Base-by-base conservation (phyloP, 2,797 vertebrate genomes). In the Rhinogobio ventralis region DNA sequence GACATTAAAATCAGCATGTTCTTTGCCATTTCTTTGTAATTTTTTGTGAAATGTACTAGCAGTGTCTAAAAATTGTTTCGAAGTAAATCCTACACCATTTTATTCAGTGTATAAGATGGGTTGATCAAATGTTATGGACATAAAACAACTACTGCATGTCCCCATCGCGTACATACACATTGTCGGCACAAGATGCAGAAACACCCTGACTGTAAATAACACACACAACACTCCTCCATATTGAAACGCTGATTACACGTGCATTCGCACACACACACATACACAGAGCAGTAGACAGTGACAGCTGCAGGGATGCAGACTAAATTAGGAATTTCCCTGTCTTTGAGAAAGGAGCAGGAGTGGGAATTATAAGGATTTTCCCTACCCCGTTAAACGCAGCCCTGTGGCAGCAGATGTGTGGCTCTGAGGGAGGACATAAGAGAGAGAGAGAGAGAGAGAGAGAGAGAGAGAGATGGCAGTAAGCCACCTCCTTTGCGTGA, bases 401-500 rank as follows among this genome's bases (percentile, higher is more conserved):
- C 46, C 78, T n/a, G 89, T 55, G 84, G 88, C 86, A 90, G 82
- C 88, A 91, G 85, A 90, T 89, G 92, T 87, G 93, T 92, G 88
- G 94, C 93, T 85, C 84, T 81, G 60, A 95, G 64, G 33, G 94
- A 92, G 93, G 93, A 92, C 92, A 94, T 89, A 49, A 92, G 85
- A 76, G 49, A 81, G 42, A 23, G 72, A 64, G 84, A 86, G 51
- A 75, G 78, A 88, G 85, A 76, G 53, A 81, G 39, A 23, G 72
- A 62, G 84, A 86, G 25, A 74, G 77, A 88, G 84, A 23, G 72
- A 60, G 84, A 86, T 68, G 66, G 72, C 94, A 93, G 93, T 95
- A 94, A 95, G 90, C 88, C 89, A 90, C 92, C 89, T 86, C 94
- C 94, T 89, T 93, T 95, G 93, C 92, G 92, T 96, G 96, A 96